These are phyloP conservation scores for Drosophila trapezifrons DNA, from an alignment of 1,140 invertebrate species.

Conservation along the genomic window DNA sequence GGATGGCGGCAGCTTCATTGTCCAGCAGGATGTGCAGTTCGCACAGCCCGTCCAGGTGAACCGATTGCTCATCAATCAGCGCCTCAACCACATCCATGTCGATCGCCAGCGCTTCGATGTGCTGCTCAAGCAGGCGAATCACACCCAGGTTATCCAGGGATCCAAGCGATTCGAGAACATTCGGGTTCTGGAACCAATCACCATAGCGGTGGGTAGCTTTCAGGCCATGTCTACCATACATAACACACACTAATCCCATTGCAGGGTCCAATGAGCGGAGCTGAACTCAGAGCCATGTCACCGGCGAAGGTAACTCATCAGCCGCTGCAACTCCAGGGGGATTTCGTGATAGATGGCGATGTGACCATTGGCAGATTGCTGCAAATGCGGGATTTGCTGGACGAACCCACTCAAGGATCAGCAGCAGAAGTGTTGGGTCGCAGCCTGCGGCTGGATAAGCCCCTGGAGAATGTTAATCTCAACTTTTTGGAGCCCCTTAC, in stretches of 20 bases:
- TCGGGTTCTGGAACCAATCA: conserved; percentile 80
- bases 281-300: conserved; percentile 80
- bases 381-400: conserved; percentile 68
- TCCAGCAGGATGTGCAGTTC: conserved; percentile 84
- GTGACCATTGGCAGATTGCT: conserved; percentile 77
- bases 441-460: conserved; percentile 47
- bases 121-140: conserved; percentile 71
- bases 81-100: conserved; percentile 84
- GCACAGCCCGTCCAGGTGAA: conserved; percentile 74
- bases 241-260: neutral
- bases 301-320: conserved; percentile 80
- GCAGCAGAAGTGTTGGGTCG: conserved; percentile 50
- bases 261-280: conserved; percentile 74
- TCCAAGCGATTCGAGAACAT: conserved; percentile 83
- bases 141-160: conserved; percentile 83
- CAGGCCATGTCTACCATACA: too few relatives aligned
- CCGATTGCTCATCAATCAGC: conserved; percentile 74
- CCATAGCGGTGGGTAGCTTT: conserved; percentile 62
- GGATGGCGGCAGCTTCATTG: conserved; percentile 67
- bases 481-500: conserved; percentile 80
- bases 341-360: conserved; percentile 83
- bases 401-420: conserved; percentile 27
- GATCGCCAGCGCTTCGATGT: conserved; percentile 82
- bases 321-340: conserved; percentile 71
- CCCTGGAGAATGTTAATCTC: conserved; percentile 72